Evolutionary conservation across 1,140 invertebrate species (phyloP).

Genomic region (Reticulitermes speratus): DNA sequence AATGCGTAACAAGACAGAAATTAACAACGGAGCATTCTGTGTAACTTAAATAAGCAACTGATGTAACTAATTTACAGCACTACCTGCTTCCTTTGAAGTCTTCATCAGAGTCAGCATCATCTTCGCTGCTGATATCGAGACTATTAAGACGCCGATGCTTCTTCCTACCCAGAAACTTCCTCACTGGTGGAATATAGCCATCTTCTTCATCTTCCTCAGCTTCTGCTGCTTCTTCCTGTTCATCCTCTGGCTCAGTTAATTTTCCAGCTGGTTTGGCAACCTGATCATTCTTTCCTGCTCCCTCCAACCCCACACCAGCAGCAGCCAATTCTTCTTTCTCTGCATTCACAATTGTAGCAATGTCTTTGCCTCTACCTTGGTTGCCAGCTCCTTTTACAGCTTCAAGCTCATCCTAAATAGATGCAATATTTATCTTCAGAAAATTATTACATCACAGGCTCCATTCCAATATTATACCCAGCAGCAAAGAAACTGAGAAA

Average conservation of each 20-base stretch:
- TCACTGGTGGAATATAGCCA: constrained; percentile 39
- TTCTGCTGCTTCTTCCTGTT: constrained; percentile 36
- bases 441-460: neutral
- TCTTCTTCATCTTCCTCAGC: constrained; percentile 40
- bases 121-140: constrained; percentile 76
- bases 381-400: constrained; percentile 72
- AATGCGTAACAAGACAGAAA: too few species aligned
- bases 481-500: too few species aligned
- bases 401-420: constrained; percentile 63
- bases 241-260: constrained; percentile 39
- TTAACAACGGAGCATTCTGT: too few species aligned
- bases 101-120: constrained; percentile 78
- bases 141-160: constrained; percentile 76
- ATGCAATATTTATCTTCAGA: neutral
- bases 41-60: too few species aligned
- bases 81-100: constrained; percentile 75
- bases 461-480: too few species aligned
- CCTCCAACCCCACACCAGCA: constrained; percentile 43
- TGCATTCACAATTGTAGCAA: constrained; percentile 82
- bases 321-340: constrained; percentile 66
- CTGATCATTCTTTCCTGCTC: neutral
- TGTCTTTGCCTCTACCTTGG: constrained; percentile 83
- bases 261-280: constrained; percentile 34
- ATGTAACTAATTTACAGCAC: too few species aligned
- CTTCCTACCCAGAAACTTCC: constrained; percentile 50